Base-by-base conservation (phyloP, 2,888 invertebrate species). In the Anthophora plumipes region DNA sequence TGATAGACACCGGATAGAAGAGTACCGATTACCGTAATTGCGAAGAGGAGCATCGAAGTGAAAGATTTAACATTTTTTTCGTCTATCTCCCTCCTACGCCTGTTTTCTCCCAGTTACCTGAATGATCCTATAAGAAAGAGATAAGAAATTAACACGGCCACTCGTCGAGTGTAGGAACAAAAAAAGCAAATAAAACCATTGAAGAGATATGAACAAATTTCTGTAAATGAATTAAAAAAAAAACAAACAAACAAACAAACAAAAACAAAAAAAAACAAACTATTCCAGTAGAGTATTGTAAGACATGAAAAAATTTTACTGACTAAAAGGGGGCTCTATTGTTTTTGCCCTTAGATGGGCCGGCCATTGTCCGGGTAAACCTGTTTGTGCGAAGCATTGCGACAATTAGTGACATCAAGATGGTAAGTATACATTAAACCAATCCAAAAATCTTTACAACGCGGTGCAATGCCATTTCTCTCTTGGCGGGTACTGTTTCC, bases 391-490 rank as follows among this genome's bases (percentile, higher is more conserved):
- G 99, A 96, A 98, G 97, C 96, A 98, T 99, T 94, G 97, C 98
- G 94, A 98, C 98, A 94, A 99, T 99, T 95, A 98, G 98, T 96
- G 99, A 99, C 96, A 98, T 98, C 95, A 98, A 98, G 95, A 99
- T 99, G 98, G 99, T 99, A 97, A 98, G 98, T 97, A 94, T 91
- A 86, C 83, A 82, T 80, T 82, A 87, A 81, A 85, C 82, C 84
- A 87, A 82, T 86, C 72, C 83, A 85, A 74, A 83, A 84, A 71
- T 80, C 86, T 83, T 75, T 86, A 66, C 43, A 64, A 64, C 68
- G 69, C 80, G 85, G 76, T 81, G 86, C 81, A 80, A 78, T 82
- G 77, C 85, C 86, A 78, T 80, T 86, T 89, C 78, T 83, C 85
- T 86, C 85, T 85, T 86, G 72, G 78, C 85, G 83, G 85, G 85